A percentile compares a stretch with the other conserved stretches of the same genome.
These are phyloP conservation scores for Lasius platythorax DNA, from an alignment of 2,888 invertebrate genomes.

Conservation along the genomic window DNA sequence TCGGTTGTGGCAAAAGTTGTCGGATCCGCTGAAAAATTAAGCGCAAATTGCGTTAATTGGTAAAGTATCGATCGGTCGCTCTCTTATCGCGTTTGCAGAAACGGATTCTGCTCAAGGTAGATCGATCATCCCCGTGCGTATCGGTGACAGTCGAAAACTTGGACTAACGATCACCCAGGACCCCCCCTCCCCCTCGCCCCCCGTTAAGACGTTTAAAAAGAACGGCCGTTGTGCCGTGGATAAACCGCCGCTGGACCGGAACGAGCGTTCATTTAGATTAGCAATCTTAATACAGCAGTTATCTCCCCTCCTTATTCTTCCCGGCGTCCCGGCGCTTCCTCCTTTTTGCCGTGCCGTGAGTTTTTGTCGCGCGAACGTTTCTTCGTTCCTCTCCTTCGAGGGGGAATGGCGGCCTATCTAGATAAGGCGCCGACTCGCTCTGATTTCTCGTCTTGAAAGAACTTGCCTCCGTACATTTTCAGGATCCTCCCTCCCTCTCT, in stretches of 20 bases:
- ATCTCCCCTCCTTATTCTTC: conserved; percentile 63
- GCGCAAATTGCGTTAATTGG: conserved; percentile 71
- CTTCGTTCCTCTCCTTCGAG: conserved; percentile 61
- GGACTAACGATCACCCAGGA: conserved; percentile 60
- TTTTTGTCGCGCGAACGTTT: conserved; percentile 68
- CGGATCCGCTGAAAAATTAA: conserved; percentile 67
- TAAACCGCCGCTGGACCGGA: conserved; percentile 72
- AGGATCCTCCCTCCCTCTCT: conserved; percentile 19
- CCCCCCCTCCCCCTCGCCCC: conserved; percentile 62
- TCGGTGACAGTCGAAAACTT: conserved; percentile 32
- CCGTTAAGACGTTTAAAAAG: conserved; percentile 74
- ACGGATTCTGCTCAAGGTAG: not conserved
- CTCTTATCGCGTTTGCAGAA: not conserved
- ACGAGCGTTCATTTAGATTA: conserved; percentile 82
- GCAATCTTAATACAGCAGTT: conserved; percentile 81
- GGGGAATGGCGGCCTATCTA: conserved; percentile 71
- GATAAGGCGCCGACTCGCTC: conserved; percentile 72
- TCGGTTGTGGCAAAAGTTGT: conserved; percentile 38
- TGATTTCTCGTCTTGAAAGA: conserved; percentile 76
- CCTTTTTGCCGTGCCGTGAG: conserved; percentile 58
- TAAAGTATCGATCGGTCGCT: not conserved
- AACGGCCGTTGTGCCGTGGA: conserved; percentile 50
- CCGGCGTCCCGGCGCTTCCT: conserved; percentile 23
- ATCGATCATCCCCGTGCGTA: not conserved
- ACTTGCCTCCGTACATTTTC: conserved; percentile 56